A percentile compares a stretch with the other conserved stretches of the same genome.
These are phyloP conservation scores for Solenodon paradoxus DNA, from an alignment of 2,113 vertebrate species.

Conservation along the genomic window DNA sequence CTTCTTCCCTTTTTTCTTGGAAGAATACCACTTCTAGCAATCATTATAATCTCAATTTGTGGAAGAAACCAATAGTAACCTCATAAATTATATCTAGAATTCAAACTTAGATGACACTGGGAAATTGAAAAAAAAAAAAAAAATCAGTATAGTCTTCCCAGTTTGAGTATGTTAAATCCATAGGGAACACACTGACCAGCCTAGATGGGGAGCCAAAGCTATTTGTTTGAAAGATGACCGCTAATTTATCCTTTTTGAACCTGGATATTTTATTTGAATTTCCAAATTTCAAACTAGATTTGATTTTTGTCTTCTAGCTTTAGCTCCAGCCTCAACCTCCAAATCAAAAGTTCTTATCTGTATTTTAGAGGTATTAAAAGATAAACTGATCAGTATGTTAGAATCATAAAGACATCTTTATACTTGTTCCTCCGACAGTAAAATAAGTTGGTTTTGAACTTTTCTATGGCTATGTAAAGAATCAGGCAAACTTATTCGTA, in stretches of 20 bases:
- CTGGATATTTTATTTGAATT: not conserved
- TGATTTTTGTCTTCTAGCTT: not conserved
- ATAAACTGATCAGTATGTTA: not conserved
- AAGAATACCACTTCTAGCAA: not conserved
- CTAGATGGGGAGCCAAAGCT: not conserved
- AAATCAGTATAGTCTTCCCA: not conserved
- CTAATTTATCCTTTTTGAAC: not conserved
- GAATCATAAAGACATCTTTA: conserved; percentile 21
- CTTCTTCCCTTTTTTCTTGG: not conserved
- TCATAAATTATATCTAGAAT: not conserved
- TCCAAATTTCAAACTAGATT: conserved; percentile 13
- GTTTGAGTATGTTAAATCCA: not conserved
- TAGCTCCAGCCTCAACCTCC: not conserved
- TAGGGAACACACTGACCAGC: not conserved
- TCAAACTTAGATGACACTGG: not conserved
- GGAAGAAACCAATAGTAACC: not conserved
- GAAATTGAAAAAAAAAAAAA: too few relatives aligned
- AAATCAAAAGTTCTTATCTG: not conserved
- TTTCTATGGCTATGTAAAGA: not conserved
- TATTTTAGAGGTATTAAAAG: not conserved
- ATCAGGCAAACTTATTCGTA: not conserved
- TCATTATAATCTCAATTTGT: not conserved
- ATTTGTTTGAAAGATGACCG: not conserved
- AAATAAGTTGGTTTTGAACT: not conserved
- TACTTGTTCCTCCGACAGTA: not conserved